A percentile compares a stretch with the other conserved stretches of the same genome.
These are phyloP conservation scores for Sebastes itinus DNA, from an alignment of 2,797 vertebrate species.

Conservation along the genomic window DNA sequence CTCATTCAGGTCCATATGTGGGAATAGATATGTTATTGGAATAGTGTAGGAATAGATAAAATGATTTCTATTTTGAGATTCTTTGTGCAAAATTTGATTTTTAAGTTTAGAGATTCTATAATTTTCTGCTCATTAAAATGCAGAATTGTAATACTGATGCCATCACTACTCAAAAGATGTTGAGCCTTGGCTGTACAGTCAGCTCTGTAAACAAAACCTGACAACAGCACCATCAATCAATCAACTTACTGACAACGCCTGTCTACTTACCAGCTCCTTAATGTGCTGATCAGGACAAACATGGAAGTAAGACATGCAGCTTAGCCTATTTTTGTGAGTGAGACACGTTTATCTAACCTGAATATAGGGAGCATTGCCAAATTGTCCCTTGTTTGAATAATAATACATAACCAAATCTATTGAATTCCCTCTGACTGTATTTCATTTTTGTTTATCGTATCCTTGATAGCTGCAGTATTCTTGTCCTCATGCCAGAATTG, in stretches of 20 bases:
- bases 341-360: neutral
- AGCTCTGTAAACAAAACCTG: slow-evolving; percentile 47
- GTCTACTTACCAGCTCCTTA: slow-evolving; percentile 27
- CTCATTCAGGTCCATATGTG: slow-evolving; percentile 67
- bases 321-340: slow-evolving; percentile 25
- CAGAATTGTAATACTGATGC: neutral
- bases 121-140: neutral
- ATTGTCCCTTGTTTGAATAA: neutral
- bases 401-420: neutral
- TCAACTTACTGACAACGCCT: slow-evolving; percentile 43
- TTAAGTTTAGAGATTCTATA: slow-evolving; percentile 6
- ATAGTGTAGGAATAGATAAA: slow-evolving; percentile 3
- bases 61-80: slow-evolving; percentile 2
- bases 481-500: slow-evolving; percentile 16
- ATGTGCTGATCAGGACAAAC: slow-evolving; percentile 58
- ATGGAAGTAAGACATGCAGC: slow-evolving; percentile 9
- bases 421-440: neutral
- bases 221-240: slow-evolving; percentile 44
- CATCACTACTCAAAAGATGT: neutral
- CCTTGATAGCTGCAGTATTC: neutral
- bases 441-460: neutral
- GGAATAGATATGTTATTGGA: slow-evolving; percentile 59
- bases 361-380: neutral
- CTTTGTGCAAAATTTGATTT: slow-evolving; percentile 1
- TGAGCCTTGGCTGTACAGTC: slow-evolving; percentile 11